Evolutionary conservation across 2,888 invertebrate species (phyloP), one percentile per base, ranked within the genome.

Genomic region (Agonum fuliginosum): DNA sequence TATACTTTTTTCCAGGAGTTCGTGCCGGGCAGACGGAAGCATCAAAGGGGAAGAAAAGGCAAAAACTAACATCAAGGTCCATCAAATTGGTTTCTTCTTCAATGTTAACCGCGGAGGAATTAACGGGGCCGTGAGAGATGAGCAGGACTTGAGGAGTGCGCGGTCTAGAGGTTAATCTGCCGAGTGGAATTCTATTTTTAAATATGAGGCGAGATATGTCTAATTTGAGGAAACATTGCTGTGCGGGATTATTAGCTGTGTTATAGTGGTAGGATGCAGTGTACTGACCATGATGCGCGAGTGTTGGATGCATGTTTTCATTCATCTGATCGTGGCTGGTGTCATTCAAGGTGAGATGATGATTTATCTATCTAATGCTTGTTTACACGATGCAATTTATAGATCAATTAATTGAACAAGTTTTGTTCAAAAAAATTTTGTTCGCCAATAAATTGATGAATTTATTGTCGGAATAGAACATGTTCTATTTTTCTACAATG

Each of bases 261-360:
- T 67, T 12, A 41, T 62, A 67, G 67, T 71, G 46, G 1, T 71
- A 58, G 37, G 20, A 73, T 73, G 73, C 58, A 19, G 54, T 41
- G 54, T 37, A 58, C 3, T 54, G 69, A 58, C 78, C 78, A 80
- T 80, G 78, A 82, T 82, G 82, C 79, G 78, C 79, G 78, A 77
- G 77, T 80, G 80, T 78, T 81, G 81, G 78, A 79, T 80, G 72
- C 81, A 80, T 76, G 79, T 80, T 75, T 78, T 80, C 72, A 80
- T 79, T 79, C 80, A 79, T 78, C 79, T 82, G 48, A 78, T 82
- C 10, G 41, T 81, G 27, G 79, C 79, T 22, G 81, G 79, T 73
- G 67, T 81, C 78, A 78, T 81, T 74, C 77, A 79, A 71, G 82
- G 82, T 82, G 75, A 81, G 8, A 19, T 34, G 5, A n/a, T n/a